Conservation (phyloP, 2,888 invertebrate genomes). For the Hesperia comma region DNA sequence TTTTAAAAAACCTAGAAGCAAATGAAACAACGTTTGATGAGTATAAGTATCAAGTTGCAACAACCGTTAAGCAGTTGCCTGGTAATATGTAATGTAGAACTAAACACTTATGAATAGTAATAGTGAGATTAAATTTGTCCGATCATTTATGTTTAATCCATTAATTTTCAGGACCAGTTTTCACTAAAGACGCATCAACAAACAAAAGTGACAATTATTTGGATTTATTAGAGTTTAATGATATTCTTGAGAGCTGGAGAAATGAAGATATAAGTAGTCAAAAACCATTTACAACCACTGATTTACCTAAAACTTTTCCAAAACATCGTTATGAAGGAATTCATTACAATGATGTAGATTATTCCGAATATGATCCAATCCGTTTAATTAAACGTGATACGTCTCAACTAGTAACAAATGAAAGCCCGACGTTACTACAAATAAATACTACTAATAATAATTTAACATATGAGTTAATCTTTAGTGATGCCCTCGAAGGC, state of each 20-base stretch:
- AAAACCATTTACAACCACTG: background rate
- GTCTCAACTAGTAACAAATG: constrained; percentile 21
- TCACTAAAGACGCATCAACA: background rate
- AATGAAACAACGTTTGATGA: constrained; percentile 3
- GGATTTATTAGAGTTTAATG: constrained; percentile 25
- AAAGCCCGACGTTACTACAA: background rate
- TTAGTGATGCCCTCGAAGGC: constrained; percentile 43
- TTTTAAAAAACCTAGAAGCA: constrained; percentile 15
- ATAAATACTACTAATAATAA: constrained; percentile 1
- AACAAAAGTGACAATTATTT: background rate
- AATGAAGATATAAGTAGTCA: background rate
- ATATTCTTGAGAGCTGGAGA: constrained; percentile 7
- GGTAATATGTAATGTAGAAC: constrained; percentile 6
- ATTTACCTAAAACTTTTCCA: background rate
- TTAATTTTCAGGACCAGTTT: constrained; percentile 9
- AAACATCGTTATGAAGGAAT: constrained; percentile 2
- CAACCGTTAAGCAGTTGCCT: background rate
- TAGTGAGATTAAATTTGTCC: too few relatives aligned
- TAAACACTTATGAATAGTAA: background rate
- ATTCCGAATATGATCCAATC: constrained; percentile 41
- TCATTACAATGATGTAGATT: constrained; percentile 23
- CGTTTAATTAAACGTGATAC: constrained; percentile 62
- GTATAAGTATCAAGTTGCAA: background rate
- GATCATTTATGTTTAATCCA: background rate
- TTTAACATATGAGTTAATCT: constrained; percentile 12